These are phyloP conservation scores for Lethenteron reissneri DNA, from an alignment of 2,113 vertebrate genomes.

Conservation along the genomic window DNA sequence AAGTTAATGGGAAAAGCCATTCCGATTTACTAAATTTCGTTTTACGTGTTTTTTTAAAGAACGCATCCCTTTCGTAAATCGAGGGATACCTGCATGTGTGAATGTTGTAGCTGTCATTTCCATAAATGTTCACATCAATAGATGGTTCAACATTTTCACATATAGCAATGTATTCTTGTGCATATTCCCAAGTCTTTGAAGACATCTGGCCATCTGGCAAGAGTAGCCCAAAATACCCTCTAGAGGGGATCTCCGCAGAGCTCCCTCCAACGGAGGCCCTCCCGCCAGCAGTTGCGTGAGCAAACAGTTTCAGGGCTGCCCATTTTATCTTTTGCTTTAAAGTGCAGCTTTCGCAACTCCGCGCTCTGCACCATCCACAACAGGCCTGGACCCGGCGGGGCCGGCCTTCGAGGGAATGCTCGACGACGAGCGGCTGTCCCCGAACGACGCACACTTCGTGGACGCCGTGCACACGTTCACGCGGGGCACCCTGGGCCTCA, in stretches of 20 bases:
- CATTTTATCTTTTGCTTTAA: background rate
- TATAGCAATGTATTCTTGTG: too few species aligned
- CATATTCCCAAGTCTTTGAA: background rate
- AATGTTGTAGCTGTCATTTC: too few species aligned
- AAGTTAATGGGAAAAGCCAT: too few species aligned
- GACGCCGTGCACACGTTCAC: slow-evolving; percentile 10
- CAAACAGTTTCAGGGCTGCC: background rate
- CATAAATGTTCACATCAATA: too few species aligned
- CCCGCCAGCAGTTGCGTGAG: background rate
- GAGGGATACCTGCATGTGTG: too few species aligned
- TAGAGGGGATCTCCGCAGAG: background rate
- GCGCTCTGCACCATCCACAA: background rate
- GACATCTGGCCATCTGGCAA: background rate
- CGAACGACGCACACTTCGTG: slow-evolving; percentile 8
- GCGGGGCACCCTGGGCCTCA: slow-evolving; percentile 7
- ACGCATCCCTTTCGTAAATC: too few species aligned
- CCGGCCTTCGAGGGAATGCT: slow-evolving; percentile 5
- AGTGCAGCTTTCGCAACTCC: background rate
- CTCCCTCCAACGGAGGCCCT: background rate
- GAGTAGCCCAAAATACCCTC: background rate
- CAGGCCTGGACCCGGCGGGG: slow-evolving; percentile 9
- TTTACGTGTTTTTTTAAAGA: too few species aligned
- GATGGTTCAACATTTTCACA: too few species aligned
- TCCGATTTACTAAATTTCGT: too few species aligned
- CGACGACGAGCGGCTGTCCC: slow-evolving; percentile 4